Conservation (phyloP, 2,113 vertebrate genomes). For the Garra rufa region DNA sequence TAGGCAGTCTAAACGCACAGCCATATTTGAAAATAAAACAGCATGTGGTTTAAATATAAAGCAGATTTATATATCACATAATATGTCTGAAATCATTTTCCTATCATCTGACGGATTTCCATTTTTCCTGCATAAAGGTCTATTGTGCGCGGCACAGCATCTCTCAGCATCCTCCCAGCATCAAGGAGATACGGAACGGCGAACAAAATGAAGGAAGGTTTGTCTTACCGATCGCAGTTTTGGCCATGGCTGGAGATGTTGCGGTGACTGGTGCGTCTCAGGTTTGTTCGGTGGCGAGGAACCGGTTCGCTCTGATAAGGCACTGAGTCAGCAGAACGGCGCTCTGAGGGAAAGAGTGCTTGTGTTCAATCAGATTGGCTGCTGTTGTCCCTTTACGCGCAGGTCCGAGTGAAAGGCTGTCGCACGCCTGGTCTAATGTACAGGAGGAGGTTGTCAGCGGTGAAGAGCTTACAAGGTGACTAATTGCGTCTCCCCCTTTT, state of each 20-base stretch:
- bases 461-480: constrained; percentile 36
- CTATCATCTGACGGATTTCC: background rate
- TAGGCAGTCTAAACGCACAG: background rate
- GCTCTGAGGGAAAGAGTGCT: constrained; percentile 55
- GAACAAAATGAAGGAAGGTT: background rate
- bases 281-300: constrained; percentile 68
- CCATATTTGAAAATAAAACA: constrained; percentile 36
- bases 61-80: background rate
- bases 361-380: constrained; percentile 60
- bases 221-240: constrained; percentile 78
- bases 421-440: constrained; percentile 45
- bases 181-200: background rate
- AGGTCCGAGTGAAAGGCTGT: constrained; percentile 49
- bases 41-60: background rate
- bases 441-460: constrained; percentile 41
- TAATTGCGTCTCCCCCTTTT: constrained; percentile 60
- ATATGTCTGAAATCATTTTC: background rate
- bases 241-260: constrained; percentile 73
- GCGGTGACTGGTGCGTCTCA: constrained; percentile 58
- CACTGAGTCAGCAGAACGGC: constrained; percentile 81
- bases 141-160: constrained; percentile 72
- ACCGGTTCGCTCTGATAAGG: constrained; percentile 75
- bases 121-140: constrained; percentile 40
- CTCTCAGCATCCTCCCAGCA: constrained; percentile 54
- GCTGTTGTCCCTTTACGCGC: constrained; percentile 59